phyloP scores from a whole-genome alignment of 2,888 invertebrate genomes.

The Clepsis dumicolana region DNA sequence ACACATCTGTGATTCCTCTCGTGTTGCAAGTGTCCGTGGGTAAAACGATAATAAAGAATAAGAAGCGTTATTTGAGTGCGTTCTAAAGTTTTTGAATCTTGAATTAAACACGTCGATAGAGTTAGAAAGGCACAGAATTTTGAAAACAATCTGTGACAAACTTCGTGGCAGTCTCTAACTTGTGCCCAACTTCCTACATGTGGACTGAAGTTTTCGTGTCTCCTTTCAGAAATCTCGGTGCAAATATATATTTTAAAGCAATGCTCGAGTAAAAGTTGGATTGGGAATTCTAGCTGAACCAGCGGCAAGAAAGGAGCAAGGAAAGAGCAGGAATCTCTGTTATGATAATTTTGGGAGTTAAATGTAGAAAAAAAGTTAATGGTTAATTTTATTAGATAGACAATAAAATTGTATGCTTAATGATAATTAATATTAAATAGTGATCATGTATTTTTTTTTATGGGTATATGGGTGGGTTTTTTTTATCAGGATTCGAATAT shows the following conservation, averaged over 20 bases:
- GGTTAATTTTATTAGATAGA: background rate
- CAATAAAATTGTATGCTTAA: too few species aligned
- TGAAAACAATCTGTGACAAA: slow-evolving; percentile 53
- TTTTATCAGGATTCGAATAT: too few species aligned
- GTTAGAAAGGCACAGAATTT: slow-evolving; percentile 43
- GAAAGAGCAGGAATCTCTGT: background rate
- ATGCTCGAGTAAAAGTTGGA: slow-evolving; percentile 24
- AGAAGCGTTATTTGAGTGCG: slow-evolving; percentile 19
- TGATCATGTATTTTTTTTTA: too few species aligned
- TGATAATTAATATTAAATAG: too few species aligned
- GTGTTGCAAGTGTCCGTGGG: too few species aligned
- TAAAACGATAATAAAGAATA: too few species aligned
- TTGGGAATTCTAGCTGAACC: slow-evolving; percentile 6
- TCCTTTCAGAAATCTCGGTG: slow-evolving; percentile 31
- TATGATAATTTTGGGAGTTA: background rate
- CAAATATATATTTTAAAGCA: slow-evolving; percentile 39
- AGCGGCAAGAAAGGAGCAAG: too few species aligned
- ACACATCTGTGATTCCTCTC: too few species aligned
- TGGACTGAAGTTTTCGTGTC: slow-evolving; percentile 45
- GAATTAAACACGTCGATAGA: slow-evolving; percentile 41
- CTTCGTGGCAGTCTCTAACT: slow-evolving; percentile 35
- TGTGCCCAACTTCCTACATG: slow-evolving; percentile 36
- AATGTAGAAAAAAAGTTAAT: background rate
- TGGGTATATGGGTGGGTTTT: too few species aligned
- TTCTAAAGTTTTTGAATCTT: slow-evolving; percentile 40